Evolutionary conservation across 2,797 vertebrate species (phyloP).

Genomic region (Enteromius radiatus): DNA sequence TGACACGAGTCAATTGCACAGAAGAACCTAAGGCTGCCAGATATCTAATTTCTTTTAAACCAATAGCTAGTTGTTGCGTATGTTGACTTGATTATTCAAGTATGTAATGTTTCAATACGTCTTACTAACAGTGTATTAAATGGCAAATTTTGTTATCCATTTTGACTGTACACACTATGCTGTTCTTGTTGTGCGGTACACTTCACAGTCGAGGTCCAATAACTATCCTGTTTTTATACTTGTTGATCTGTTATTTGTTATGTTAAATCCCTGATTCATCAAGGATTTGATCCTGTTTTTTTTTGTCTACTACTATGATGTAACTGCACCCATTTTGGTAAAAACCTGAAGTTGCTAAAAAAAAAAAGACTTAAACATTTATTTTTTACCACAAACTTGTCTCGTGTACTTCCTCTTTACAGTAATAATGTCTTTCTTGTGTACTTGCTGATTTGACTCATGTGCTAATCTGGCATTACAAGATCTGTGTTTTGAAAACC

Average conservation of each 20-base stretch:
- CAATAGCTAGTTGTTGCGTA: slow-evolving; percentile 70
- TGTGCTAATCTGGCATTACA: neutral
- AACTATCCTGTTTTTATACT: slow-evolving; percentile 68
- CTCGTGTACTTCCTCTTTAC: slow-evolving; percentile 54
- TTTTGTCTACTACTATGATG: slow-evolving; percentile 71
- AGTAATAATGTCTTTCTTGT: neutral
- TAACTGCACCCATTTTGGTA: slow-evolving; percentile 77
- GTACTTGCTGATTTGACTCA: neutral
- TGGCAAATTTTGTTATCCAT: slow-evolving; percentile 69
- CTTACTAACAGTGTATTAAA: slow-evolving; percentile 77
- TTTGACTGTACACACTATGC: slow-evolving; percentile 69
- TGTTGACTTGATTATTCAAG: slow-evolving; percentile 70
- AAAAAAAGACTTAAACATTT: slow-evolving; percentile 75
- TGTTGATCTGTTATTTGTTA: slow-evolving; percentile 76
- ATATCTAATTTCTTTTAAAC: slow-evolving; percentile 67
- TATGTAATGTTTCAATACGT: slow-evolving; percentile 73
- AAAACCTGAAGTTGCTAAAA: slow-evolving; percentile 75
- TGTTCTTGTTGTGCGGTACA: slow-evolving; percentile 72
- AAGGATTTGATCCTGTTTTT: slow-evolving; percentile 77
- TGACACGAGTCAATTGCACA: slow-evolving; percentile 66
- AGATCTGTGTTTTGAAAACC: neutral
- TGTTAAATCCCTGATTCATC: slow-evolving; percentile 75
- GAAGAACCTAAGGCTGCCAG: slow-evolving; percentile 69
- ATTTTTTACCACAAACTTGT: slow-evolving; percentile 78
- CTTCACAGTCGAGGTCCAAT: slow-evolving; percentile 73